These are phyloP conservation scores for Rhea pennata DNA, from an alignment of 2,113 vertebrate species.

Conservation along the genomic window DNA sequence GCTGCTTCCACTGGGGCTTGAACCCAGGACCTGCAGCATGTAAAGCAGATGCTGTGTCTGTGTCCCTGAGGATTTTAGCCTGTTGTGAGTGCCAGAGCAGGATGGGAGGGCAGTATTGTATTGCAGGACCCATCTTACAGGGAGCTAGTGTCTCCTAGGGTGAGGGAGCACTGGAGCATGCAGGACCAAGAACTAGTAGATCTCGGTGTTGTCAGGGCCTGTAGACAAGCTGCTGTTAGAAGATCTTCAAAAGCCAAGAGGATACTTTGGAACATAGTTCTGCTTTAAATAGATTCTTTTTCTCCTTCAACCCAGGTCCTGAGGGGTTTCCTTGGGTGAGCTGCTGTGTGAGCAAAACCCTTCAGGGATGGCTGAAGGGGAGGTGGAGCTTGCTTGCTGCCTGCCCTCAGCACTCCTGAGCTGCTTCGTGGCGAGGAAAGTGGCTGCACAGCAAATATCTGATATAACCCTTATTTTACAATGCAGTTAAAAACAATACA, in stretches of 20 bases:
- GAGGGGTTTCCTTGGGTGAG: neutral
- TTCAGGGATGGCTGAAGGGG: neutral
- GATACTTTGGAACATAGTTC: neutral
- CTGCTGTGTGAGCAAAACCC: neutral
- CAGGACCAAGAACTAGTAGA: accelerated
- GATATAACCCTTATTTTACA: no score
- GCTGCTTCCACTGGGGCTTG: no score
- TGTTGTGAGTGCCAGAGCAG: neutral
- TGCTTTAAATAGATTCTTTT: neutral
- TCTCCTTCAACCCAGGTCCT: accelerated
- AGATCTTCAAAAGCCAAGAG: neutral
- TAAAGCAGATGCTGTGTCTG: no score
- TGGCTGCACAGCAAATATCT: accelerated
- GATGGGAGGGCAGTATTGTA: accelerated
- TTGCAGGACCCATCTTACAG: no score
- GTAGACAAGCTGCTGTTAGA: neutral
- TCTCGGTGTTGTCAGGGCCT: neutral
- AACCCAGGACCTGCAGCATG: no score
- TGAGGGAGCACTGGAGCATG: neutral
- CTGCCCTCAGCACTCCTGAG: accelerated
- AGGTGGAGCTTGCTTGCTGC: neutral
- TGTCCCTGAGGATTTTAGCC: neutral
- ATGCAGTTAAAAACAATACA: neutral
- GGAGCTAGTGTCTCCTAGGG: neutral
- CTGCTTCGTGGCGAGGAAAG: neutral